These are phyloP conservation scores for Papilio dardanus DNA, from an alignment of 1,140 invertebrate genomes.

Conservation along the genomic window DNA sequence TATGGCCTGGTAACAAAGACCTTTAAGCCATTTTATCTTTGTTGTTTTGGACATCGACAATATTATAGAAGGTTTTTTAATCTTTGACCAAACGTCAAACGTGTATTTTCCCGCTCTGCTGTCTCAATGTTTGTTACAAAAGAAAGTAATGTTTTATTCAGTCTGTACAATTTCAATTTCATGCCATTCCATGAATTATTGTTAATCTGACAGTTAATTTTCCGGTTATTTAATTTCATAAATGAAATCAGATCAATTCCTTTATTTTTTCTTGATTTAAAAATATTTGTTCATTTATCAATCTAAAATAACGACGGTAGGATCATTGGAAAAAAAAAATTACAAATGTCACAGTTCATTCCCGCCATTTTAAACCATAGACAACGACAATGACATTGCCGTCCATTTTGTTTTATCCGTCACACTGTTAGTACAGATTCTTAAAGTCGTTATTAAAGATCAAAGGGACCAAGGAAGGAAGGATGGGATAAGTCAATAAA, in stretches of 20 bases:
- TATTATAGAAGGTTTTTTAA: not conserved
- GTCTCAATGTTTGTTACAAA: not conserved
- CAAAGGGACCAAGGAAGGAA: constrained; percentile 49
- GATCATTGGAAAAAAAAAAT: not conserved
- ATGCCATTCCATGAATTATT: not conserved
- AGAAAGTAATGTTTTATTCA: not conserved
- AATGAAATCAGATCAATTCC: not conserved
- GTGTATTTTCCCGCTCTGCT: not conserved
- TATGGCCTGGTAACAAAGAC: too few relatives aligned
- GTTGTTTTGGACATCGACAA: not conserved
- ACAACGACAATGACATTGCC: not conserved
- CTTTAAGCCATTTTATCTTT: not conserved
- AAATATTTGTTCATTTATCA: not conserved
- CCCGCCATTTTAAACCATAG: constrained; percentile 9
- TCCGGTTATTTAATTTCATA: not conserved
- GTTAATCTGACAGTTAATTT: not conserved
- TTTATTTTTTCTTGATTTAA: not conserved
- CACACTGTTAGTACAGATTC: constrained; percentile 24
- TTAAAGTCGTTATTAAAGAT: constrained; percentile 38
- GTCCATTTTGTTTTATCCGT: constrained; percentile 21
- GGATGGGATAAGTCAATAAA: constrained; percentile 47
- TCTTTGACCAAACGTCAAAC: not conserved
- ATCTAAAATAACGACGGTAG: too few relatives aligned
- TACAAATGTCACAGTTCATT: not conserved
- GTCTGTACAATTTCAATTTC: not conserved